Conservation (phyloP, 1,140 invertebrate species). For the Bombus terrestris region DNA sequence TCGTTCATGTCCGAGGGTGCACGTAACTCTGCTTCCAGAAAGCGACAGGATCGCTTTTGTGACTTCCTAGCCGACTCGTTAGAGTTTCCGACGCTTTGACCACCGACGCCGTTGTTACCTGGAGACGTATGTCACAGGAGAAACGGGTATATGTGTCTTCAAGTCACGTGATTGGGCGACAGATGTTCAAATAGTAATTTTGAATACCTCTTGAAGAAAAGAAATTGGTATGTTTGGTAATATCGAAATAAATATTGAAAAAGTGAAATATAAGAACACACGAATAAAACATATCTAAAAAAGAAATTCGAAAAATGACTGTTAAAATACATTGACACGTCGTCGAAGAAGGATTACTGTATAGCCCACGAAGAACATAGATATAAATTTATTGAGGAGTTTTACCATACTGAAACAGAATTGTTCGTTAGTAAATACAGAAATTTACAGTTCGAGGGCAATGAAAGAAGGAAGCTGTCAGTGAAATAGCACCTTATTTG, state of each 20-base stretch:
- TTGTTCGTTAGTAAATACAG: neutral
- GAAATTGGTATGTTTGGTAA: neutral
- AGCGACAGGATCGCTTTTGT: slow-evolving; percentile 9
- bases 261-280: neutral
- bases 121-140: neutral
- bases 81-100: slow-evolving; percentile 23
- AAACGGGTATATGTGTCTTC: neutral
- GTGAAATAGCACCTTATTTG: neutral
- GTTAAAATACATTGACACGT: too few species aligned
- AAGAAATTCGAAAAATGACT: too few species aligned
- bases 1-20: slow-evolving; percentile 2
- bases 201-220: neutral
- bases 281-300: too few species aligned
- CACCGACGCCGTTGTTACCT: neutral
- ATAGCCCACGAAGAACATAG: too few species aligned
- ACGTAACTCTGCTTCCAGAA: neutral
- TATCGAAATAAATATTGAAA: neutral
- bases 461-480: neutral
- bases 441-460: neutral
- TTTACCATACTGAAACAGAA: neutral
- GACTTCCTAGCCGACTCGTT: slow-evolving; percentile 25
- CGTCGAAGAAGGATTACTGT: too few species aligned
- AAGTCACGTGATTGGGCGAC: neutral
- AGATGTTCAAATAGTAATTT: neutral
- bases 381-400: too few species aligned